Evolutionary conservation across 2,113 vertebrate species (phyloP).

Genomic region (Ameiurus melas): DNA sequence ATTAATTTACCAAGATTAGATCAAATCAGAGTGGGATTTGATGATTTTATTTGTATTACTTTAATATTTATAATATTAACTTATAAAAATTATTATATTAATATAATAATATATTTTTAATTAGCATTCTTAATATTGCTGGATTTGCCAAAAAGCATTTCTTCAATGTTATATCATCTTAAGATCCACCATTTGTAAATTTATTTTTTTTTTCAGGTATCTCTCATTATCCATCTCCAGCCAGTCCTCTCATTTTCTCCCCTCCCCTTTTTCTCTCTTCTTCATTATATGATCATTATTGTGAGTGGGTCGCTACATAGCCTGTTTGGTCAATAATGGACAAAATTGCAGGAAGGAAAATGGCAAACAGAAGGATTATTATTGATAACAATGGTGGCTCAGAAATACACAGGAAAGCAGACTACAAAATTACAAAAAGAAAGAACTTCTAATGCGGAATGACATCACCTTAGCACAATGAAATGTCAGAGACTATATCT

Average conservation of each 20-base stretch:
- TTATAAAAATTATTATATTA: no score
- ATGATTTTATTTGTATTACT: no score
- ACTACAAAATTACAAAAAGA: conserved; percentile 30
- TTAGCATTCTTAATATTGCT: neutral
- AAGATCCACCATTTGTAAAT: no score
- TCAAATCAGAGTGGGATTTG: neutral
- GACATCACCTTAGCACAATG: neutral
- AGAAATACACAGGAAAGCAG: neutral
- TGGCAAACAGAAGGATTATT: neutral
- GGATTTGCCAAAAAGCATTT: neutral
- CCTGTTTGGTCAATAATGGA: conserved; percentile 41
- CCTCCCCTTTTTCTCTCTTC: no score
- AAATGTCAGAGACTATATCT: neutral
- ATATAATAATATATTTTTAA: no score
- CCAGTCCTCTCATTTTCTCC: no score
- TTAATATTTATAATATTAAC: no score
- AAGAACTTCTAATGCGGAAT: conserved; percentile 9
- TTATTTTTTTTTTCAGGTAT: no score
- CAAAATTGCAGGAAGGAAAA: conserved; percentile 36
- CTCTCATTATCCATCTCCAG: no score
- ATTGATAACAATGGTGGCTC: conserved; percentile 10
- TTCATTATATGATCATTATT: conserved; percentile 29
- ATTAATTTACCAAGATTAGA: neutral
- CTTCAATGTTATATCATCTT: no score
- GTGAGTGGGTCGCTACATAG: conserved; percentile 32